Evolutionary conservation across 2,113 vertebrate species (phyloP).

Genomic region (Willisornis vidua): DNA sequence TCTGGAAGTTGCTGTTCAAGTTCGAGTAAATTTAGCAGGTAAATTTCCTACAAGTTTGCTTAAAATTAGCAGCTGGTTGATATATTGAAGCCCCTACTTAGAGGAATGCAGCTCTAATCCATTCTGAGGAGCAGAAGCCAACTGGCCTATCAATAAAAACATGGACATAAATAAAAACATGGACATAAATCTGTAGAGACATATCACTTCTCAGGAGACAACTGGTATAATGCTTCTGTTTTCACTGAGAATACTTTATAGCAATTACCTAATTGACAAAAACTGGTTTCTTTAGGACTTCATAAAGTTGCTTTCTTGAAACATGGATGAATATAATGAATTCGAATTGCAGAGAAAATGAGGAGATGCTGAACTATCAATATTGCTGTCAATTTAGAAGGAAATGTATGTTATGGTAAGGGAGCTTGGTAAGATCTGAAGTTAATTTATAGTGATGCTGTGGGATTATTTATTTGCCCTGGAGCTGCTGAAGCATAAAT

Average conservation of each 20-base stretch:
- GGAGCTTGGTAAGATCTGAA: background rate
- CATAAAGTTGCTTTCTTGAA: background rate
- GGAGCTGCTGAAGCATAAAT: background rate
- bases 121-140: background rate
- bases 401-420: background rate
- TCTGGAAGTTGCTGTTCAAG: background rate
- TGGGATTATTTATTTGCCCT: background rate
- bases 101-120: background rate
- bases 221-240: background rate
- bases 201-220: background rate
- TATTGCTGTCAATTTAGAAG: background rate
- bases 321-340: background rate
- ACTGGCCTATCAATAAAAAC: background rate
- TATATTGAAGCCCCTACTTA: background rate
- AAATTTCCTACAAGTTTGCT: background rate
- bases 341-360: background rate
- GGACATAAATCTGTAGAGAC: background rate
- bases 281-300: background rate
- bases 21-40: background rate
- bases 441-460: background rate
- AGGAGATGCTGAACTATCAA: background rate
- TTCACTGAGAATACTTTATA: background rate
- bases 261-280: background rate
- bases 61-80: background rate
- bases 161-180: background rate